Conservation (phyloP, 2,888 invertebrate species). For the Eupeodes luniger region DNA sequence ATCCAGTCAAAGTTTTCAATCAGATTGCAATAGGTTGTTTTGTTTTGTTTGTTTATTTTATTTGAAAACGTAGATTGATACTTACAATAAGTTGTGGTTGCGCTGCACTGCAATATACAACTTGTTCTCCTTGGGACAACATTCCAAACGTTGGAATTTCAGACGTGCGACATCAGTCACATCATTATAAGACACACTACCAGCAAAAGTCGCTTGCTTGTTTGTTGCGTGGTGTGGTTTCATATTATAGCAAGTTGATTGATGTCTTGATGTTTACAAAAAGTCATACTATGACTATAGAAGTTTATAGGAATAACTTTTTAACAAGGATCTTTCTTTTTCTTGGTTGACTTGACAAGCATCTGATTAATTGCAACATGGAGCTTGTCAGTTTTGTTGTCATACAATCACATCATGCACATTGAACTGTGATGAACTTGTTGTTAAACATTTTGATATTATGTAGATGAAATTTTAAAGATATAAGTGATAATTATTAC, state of each 20-base stretch:
- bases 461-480: slow-evolving; percentile 15
- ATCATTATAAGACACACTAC: slow-evolving; percentile 26
- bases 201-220: background rate
- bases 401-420: slow-evolving; percentile 23
- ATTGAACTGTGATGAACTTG: slow-evolving; percentile 67
- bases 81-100: background rate
- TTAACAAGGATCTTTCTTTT: slow-evolving; percentile 51
- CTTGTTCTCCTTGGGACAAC: slow-evolving; percentile 71
- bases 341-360: slow-evolving; percentile 52
- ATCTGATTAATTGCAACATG: slow-evolving; percentile 69
- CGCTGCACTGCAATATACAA: slow-evolving; percentile 11
- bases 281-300: slow-evolving; percentile 1
- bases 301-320: slow-evolving; percentile 26
- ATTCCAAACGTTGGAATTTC: slow-evolving; percentile 65
- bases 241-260: slow-evolving; percentile 50
- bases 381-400: slow-evolving; percentile 41
- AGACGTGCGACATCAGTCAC: slow-evolving; percentile 67
- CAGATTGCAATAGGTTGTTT: slow-evolving; percentile 47
- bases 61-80: background rate
- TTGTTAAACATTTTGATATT: slow-evolving; percentile 5
- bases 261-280: slow-evolving; percentile 53
- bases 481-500: slow-evolving; percentile 20
- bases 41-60: slow-evolving; percentile 9
- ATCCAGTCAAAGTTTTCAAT: slow-evolving; percentile 59
- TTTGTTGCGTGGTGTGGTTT: slow-evolving; percentile 30